Base-by-base conservation (phyloP, 2,888 invertebrate species). In the Uloborus plumipes region DNA sequence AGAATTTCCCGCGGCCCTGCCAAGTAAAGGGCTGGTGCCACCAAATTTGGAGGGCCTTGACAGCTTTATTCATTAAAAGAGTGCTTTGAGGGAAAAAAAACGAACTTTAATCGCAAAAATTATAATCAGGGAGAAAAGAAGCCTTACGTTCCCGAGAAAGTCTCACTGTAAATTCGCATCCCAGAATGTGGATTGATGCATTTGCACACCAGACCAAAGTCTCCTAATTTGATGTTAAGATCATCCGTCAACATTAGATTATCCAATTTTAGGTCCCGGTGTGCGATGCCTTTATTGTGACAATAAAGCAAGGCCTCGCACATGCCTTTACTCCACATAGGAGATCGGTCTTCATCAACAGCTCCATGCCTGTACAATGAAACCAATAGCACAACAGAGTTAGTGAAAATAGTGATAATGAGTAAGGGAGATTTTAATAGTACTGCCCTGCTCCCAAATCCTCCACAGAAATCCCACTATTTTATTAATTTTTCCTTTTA, bases 141-240 rank as follows among this genome's bases (percentile, higher is more conserved):
- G 20, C 39, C 51, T n/a, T n/a, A 81, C 81, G 75, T 81, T 0
- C 95, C 96, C 87, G 95, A 96, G 88, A 94, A 95, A 0, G 95
- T 95, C 87, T 93, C 92, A 86, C 95, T 95, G 69, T 95, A 91
- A 7, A 95, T 92, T 51, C 94, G 91, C 73, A 93, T 91, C 71
- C 94, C 94, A 0, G 58, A 59, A 6, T 61, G 2, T 0, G 53
- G 55, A 50, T 84, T 49, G n/a, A 62, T 14, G 53, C 84, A 74
- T 3, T 39, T 51, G 22, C 89, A 87, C 0, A 89, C 88, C 85
- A 90, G 90, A 13, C 91, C 91, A 85, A 91, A 91, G 86, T 91
- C 91, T 15, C 89, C 89, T 39, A 91, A 87, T 86, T 91, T 91
- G 72, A 90, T 86, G 85, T 88, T 88, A 85, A 89, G 89, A 67